Evolutionary conservation across 2,888 invertebrate species (phyloP).

Genomic region (Calliphora vomitoria): DNA sequence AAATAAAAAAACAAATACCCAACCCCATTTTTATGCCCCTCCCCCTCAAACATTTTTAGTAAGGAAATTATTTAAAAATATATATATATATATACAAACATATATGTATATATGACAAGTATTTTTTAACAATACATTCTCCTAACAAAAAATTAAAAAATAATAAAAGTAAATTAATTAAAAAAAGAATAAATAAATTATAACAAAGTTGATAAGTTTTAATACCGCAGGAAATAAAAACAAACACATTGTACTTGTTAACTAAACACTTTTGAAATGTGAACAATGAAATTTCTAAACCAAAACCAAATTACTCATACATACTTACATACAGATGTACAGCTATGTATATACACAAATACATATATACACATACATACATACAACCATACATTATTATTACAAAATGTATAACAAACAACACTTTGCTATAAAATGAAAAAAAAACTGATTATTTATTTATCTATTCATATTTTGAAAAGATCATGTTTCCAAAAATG

Average conservation of each 20-base stretch:
- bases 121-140: constrained; percentile 48
- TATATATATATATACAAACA: constrained; percentile 24
- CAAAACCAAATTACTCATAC: constrained; percentile 35
- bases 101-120: constrained; percentile 16
- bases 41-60: constrained; percentile 13
- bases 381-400: not conserved
- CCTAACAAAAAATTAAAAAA: constrained; percentile 20
- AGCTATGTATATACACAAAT: not conserved
- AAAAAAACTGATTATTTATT: not conserved
- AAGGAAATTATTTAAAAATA: constrained; percentile 42
- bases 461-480: no score
- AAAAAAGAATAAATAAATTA: constrained; percentile 35
- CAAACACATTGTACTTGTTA: constrained; percentile 71
- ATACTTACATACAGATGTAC: not conserved
- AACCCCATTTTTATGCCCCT: not conserved
- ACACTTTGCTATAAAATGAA: constrained; percentile 23
- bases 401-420: constrained; percentile 40
- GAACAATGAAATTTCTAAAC: constrained; percentile 48
- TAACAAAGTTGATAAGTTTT: constrained; percentile 53
- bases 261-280: constrained; percentile 69
- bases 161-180: constrained; percentile 32
- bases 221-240: constrained; percentile 54
- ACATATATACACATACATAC: not conserved
- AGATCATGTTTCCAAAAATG: no score
- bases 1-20: not conserved